phyloP scores from a whole-genome alignment of 2,113 vertebrate genomes.

The Gavia stellata region DNA sequence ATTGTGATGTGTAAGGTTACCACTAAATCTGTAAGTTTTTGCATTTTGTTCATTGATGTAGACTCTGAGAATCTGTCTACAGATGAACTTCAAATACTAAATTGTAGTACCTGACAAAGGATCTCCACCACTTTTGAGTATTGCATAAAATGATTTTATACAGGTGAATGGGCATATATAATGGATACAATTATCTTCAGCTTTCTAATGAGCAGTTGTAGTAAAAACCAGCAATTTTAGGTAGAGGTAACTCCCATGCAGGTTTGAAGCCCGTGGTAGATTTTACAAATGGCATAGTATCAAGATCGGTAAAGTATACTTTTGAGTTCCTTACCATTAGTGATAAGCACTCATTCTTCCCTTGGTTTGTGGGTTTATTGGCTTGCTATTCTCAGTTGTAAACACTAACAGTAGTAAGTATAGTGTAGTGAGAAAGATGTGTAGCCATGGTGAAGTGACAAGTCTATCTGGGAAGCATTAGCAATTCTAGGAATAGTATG shows the following conservation, averaged over 20 bases:
- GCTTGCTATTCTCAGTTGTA: background rate
- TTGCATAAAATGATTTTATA: background rate
- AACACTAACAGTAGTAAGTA: background rate
- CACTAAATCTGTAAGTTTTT: background rate
- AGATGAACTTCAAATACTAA: background rate
- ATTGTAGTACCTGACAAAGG: background rate
- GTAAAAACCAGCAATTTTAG: background rate
- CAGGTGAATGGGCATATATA: background rate
- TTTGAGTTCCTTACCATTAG: background rate
- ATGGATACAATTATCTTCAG: background rate
- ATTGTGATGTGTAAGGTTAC: background rate
- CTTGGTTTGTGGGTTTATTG: background rate
- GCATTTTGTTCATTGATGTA: background rate
- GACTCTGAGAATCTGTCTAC: background rate
- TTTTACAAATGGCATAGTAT: background rate
- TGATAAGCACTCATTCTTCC: background rate
- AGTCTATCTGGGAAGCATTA: background rate
- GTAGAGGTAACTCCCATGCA: background rate
- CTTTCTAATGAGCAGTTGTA: background rate
- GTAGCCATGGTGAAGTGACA: background rate
- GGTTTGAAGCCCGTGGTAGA: background rate
- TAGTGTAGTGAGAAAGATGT: background rate
- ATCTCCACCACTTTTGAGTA: background rate
- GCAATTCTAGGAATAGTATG: background rate
- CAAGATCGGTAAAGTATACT: background rate